Evolutionary conservation across 64 coral and sea anemone genomes (phyloP).

Genomic region (Dendronephthya gigantea): DNA sequence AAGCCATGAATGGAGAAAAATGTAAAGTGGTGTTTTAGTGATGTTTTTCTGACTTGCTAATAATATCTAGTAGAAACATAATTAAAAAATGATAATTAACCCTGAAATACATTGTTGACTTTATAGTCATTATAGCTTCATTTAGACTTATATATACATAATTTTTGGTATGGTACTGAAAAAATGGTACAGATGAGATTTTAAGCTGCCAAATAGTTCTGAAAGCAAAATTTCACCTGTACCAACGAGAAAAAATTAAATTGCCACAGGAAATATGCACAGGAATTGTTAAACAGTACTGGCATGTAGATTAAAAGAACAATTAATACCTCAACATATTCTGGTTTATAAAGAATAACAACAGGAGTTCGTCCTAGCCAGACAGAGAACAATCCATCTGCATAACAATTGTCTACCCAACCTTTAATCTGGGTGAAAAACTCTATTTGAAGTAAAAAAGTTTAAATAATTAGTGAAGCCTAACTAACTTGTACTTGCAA

Average conservation of each 20-base stretch:
- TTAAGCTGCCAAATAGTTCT: too few relatives aligned
- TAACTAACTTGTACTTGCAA: too few relatives aligned
- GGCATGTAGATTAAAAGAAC: too few relatives aligned
- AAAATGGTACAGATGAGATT: too few relatives aligned
- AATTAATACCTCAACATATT: conserved; percentile 22
- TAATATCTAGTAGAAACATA: neutral
- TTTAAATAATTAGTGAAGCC: too few relatives aligned
- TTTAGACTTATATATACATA: neutral
- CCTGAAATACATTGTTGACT: neutral
- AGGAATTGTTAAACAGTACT: too few relatives aligned
- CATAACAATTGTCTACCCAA: neutral
- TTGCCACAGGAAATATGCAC: neutral
- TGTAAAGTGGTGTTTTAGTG: neutral
- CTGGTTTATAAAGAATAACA: neutral
- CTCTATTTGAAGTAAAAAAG: neutral
- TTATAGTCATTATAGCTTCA: neutral
- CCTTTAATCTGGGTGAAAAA: neutral
- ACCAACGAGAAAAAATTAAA: neutral
- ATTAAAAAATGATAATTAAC: neutral
- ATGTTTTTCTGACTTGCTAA: conserved; percentile 4
- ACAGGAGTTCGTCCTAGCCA: neutral
- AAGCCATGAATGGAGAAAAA: conserved; percentile 6
- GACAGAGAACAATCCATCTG: neutral
- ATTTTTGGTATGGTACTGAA: too few relatives aligned
- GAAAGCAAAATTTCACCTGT: too few relatives aligned